These are phyloP conservation scores for Plodia interpunctella DNA, from an alignment of 1,140 invertebrate species.

Conservation along the genomic window DNA sequence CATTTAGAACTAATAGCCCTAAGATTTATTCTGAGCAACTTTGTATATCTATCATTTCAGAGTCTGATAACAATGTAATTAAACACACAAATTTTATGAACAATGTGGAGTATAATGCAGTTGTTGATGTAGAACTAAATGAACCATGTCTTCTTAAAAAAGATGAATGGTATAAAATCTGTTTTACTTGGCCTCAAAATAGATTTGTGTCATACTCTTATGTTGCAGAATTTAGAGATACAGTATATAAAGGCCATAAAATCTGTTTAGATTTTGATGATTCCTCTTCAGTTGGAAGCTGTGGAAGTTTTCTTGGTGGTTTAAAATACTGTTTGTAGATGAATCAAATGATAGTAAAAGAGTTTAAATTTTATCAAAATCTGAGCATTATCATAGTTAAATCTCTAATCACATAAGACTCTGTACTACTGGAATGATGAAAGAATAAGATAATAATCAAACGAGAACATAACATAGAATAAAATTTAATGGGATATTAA, in stretches of 20 bases:
- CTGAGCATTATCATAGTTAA: too few species aligned
- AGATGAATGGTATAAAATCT: slow-evolving; percentile 66
- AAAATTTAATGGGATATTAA: background rate
- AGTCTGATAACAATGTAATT: slow-evolving; percentile 49
- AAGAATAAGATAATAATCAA: too few species aligned
- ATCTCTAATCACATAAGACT: too few species aligned
- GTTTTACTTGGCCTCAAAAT: slow-evolving; percentile 59
- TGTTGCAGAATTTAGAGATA: slow-evolving; percentile 57
- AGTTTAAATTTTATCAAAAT: too few species aligned
- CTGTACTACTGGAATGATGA: too few species aligned
- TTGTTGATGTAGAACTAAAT: slow-evolving; percentile 55
- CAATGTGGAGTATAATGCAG: slow-evolving; percentile 57
- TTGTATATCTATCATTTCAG: slow-evolving; percentile 46
- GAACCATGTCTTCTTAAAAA: slow-evolving; percentile 63
- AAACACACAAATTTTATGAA: slow-evolving; percentile 47
- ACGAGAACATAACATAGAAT: too few species aligned
- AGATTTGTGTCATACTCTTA: slow-evolving; percentile 51
- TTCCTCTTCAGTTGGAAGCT: slow-evolving; percentile 34
- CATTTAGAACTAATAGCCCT: slow-evolving; percentile 41
- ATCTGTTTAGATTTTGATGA: slow-evolving; percentile 69
- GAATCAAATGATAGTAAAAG: too few species aligned
- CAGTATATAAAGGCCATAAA: slow-evolving; percentile 45
- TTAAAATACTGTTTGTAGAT: slow-evolving; percentile 62
- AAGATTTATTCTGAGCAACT: slow-evolving; percentile 64
- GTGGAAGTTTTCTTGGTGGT: slow-evolving; percentile 64